Conservation (phyloP, 1,140 invertebrate species). For the Macrobrachium rosenbergii region DNA sequence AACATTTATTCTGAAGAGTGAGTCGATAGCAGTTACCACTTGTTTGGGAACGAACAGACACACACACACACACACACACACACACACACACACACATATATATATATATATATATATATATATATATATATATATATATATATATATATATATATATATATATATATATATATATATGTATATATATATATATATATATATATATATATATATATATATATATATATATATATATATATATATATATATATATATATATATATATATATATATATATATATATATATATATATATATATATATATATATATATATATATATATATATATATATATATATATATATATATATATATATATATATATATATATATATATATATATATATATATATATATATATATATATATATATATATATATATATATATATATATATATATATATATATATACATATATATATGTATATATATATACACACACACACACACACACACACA, state of each 20-base stretch:
- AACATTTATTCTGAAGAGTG: too few relatives aligned
- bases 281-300: too few relatives aligned
- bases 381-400: slow-evolving; percentile 19
- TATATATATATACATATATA: too few relatives aligned
- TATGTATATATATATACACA: too few relatives aligned
- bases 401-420: slow-evolving; percentile 13
- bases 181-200: slow-evolving; percentile 15
- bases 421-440: neutral
- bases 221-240: slow-evolving; percentile 37
- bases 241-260: slow-evolving; percentile 39
- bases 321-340: slow-evolving; percentile 3
- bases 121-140: slow-evolving; percentile 2
- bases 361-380: slow-evolving; percentile 4
- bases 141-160: slow-evolving; percentile 5
- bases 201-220: slow-evolving; percentile 29
- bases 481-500: too few relatives aligned
- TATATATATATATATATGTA: slow-evolving; percentile 1
- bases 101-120: slow-evolving; percentile 7
- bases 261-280: slow-evolving; percentile 34
- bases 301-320: too few relatives aligned
- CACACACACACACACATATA: too few relatives aligned
- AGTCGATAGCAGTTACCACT: too few relatives aligned
- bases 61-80: too few relatives aligned
- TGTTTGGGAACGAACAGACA: too few relatives aligned
- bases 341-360: neutral